Percentiles rank a stretch among this genome's conserved stretches.
phyloP scores from a whole-genome alignment of 2,113 vertebrate species.

The Saimiri boliviensis region DNA sequence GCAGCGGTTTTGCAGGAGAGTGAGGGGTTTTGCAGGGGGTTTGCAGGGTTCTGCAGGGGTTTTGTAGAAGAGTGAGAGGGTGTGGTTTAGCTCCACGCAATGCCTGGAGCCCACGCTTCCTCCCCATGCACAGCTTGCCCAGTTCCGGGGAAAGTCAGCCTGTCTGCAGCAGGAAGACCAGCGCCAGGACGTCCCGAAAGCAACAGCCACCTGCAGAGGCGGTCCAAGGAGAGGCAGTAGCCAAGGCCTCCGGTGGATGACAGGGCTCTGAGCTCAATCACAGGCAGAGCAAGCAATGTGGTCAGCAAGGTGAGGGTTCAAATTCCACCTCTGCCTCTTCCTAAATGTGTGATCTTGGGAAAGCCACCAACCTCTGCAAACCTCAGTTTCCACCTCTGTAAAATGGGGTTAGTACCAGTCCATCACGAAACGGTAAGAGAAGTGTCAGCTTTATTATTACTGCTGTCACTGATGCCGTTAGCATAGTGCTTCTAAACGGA shows the following conservation, averaged over 20 bases:
- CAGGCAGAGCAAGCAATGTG: too few relatives aligned
- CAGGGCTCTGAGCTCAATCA: not conserved
- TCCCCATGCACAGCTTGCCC: not conserved
- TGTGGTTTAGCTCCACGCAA: not conserved
- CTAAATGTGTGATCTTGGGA: not conserved
- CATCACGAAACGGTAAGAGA: too few relatives aligned
- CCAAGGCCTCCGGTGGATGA: not conserved
- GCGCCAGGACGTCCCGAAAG: not conserved
- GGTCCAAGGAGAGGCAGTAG: not conserved
- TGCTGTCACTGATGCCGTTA: not conserved
- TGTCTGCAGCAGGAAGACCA: not conserved
- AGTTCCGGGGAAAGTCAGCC: not conserved
- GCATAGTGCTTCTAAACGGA: not conserved
- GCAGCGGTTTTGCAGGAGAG: rapidly evolving
- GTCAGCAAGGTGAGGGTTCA: not conserved
- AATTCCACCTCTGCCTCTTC: not conserved
- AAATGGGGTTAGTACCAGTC: not conserved
- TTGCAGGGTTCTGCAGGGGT: too few relatives aligned
- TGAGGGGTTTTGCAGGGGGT: too few relatives aligned
- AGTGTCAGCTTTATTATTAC: not conserved
- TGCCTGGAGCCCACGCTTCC: not conserved
- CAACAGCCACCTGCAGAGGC: not conserved
- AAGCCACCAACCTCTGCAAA: not conserved
- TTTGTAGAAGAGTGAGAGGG: too few relatives aligned
- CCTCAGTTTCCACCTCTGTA: not conserved